A percentile compares a stretch with the other conserved stretches of the same genome.
phyloP scores from a whole-genome alignment of 2,113 vertebrate species.

The Peromyscus polionotus region DNA sequence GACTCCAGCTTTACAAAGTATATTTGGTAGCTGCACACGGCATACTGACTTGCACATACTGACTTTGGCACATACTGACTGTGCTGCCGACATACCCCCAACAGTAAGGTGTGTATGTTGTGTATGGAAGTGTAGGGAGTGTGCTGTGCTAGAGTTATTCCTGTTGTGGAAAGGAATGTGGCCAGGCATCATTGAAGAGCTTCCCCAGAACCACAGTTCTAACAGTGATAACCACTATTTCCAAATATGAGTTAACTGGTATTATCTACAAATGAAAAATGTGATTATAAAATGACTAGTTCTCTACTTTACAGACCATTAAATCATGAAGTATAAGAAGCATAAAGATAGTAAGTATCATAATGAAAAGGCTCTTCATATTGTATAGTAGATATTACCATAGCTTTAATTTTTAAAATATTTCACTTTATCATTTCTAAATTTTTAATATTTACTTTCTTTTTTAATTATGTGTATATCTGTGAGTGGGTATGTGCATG shows the following conservation, averaged over 20 bases:
- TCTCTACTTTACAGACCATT: neutral
- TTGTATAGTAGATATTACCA: neutral
- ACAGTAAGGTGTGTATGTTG: neutral
- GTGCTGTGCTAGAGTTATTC: neutral
- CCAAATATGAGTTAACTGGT: neutral
- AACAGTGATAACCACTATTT: neutral
- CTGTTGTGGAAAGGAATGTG: neutral
- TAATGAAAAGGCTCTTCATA: neutral
- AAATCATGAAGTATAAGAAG: neutral
- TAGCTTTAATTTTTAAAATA: neutral
- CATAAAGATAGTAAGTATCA: conserved; percentile 3
- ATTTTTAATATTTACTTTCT: neutral
- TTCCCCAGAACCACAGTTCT: neutral
- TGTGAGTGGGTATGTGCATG: neutral
- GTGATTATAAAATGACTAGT: neutral
- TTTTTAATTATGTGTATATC: neutral
- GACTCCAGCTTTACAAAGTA: neutral
- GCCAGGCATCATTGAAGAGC: neutral
- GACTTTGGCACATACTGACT: too few relatives aligned
- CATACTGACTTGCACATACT: too few relatives aligned
- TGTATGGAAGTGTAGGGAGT: neutral
- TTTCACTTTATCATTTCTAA: neutral
- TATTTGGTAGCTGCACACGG: neutral
- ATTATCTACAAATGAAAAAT: neutral
- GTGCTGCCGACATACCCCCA: neutral